Evolutionary conservation across 2,113 vertebrate genomes (phyloP).

Genomic region (Notarius quadriscutis): DNA sequence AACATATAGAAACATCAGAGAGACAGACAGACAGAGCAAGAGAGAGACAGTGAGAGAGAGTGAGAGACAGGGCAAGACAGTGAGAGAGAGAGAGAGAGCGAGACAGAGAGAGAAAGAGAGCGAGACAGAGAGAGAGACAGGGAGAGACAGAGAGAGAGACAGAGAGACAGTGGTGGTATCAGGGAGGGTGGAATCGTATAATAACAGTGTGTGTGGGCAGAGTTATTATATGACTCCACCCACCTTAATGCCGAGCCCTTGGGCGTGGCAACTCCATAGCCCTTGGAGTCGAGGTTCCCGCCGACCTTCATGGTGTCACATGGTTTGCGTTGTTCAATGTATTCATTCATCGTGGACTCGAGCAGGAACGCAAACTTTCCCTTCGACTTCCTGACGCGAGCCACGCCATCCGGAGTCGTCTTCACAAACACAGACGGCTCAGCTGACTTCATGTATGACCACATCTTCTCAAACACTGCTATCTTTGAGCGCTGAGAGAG

Average conservation of each 20-base stretch:
- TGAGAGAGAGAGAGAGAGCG: background rate
- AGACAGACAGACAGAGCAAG: constrained; percentile 12
- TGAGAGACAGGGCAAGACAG: constrained; percentile 28
- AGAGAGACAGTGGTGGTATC: constrained; percentile 71
- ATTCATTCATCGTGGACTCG: constrained; percentile 91
- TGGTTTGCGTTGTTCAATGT: constrained; percentile 99
- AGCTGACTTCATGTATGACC: constrained; percentile 99
- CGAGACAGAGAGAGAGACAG: constrained; percentile 23
- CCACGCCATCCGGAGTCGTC: constrained; percentile 94
- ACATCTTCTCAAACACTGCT: constrained; percentile 99
- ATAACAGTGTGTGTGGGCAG: constrained; percentile 78
- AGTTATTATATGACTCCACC: constrained; percentile 99
- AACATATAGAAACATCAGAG: background rate
- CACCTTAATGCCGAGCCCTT: constrained; percentile 99
- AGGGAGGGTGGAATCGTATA: constrained; percentile 99
- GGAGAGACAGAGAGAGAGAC: constrained; percentile 46
- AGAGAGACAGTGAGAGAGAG: constrained; percentile 14
- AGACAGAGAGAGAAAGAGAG: constrained; percentile 16
- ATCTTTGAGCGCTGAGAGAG: constrained; percentile 93
- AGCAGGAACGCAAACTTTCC: constrained; percentile 99
- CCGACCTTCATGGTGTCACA: too few relatives aligned
- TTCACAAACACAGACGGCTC: constrained; percentile 98
- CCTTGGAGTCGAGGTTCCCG: constrained; percentile 92
- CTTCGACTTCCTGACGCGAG: constrained; percentile 96
- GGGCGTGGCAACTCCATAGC: constrained; percentile 98